Evolutionary conservation across 2,113 vertebrate genomes (phyloP).

Genomic region (Rhinichthys klamathensis): DNA sequence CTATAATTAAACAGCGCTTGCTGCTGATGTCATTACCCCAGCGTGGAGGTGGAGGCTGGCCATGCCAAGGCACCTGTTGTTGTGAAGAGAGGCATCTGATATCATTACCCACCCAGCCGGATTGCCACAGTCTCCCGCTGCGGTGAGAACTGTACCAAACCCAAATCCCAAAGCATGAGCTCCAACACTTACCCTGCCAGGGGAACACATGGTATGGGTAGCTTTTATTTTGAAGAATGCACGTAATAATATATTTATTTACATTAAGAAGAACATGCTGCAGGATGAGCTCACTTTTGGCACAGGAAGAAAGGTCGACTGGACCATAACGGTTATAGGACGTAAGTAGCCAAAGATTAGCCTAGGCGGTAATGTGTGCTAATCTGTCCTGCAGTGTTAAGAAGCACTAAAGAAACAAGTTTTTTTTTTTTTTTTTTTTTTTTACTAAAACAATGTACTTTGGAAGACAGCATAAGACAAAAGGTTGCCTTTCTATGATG

Average conservation of each 20-base stretch:
- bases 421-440: not conserved
- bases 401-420: not conserved
- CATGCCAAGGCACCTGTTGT: constrained; percentile 99
- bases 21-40: constrained; percentile 99
- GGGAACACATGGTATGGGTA: constrained; percentile 43
- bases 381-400: constrained; percentile 9
- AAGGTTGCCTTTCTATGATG: not conserved
- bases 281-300: constrained; percentile 29
- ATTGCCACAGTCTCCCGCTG: constrained; percentile 91
- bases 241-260: constrained; percentile 41
- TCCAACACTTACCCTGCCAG: constrained; percentile 48
- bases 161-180: constrained; percentile 74
- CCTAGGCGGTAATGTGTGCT: constrained; percentile 51
- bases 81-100: constrained; percentile 99
- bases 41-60: constrained; percentile 93
- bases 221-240: constrained; percentile 38
- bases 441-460: not conserved
- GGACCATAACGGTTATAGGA: constrained; percentile 4
- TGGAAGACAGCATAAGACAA: not conserved
- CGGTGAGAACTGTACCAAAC: constrained; percentile 95
- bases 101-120: constrained; percentile 99
- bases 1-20: constrained; percentile 98
- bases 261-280: not conserved
- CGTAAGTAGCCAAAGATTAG: constrained; percentile 18
- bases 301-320: constrained; percentile 9